Percentiles rank a stretch among this genome's conserved stretches.
These are phyloP conservation scores for Todiramphus chloris DNA, from an alignment of 2,113 vertebrate genomes.

Conservation along the genomic window DNA sequence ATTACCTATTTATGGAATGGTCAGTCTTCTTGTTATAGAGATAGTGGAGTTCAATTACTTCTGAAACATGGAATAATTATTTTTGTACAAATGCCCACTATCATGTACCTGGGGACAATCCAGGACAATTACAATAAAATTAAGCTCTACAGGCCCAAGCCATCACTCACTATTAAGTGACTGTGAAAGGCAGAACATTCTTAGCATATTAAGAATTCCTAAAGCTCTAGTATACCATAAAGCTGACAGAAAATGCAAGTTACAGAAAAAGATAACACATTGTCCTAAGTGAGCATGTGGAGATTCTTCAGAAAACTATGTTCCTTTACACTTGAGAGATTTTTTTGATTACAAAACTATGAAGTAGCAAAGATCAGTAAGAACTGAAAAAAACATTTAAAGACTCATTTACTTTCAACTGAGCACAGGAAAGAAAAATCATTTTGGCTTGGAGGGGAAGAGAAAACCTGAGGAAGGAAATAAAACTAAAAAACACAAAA, in stretches of 20 bases:
- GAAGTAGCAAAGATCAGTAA: neutral
- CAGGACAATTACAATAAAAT: neutral
- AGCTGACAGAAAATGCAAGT: neutral
- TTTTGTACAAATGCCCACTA: neutral
- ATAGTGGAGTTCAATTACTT: neutral
- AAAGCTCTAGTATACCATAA: neutral
- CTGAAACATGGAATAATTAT: neutral
- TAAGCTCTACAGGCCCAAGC: neutral
- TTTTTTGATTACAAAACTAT: constrained; percentile 18
- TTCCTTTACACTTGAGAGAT: neutral
- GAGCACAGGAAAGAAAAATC: neutral
- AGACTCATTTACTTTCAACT: constrained; percentile 24
- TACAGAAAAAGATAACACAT: neutral
- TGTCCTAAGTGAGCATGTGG: neutral
- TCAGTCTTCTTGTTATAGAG: neutral
- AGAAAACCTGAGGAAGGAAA: constrained; percentile 12
- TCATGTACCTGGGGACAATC: neutral
- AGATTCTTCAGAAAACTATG: neutral
- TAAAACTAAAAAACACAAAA: constrained; percentile 19
- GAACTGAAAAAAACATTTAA: neutral
- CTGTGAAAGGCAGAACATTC: neutral
- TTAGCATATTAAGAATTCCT: neutral
- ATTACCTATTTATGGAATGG: neutral
- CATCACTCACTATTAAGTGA: neutral
- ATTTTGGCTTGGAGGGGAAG: neutral